Conservation (phyloP, 2,797 vertebrate genomes). For the Sciurus carolinensis region DNA sequence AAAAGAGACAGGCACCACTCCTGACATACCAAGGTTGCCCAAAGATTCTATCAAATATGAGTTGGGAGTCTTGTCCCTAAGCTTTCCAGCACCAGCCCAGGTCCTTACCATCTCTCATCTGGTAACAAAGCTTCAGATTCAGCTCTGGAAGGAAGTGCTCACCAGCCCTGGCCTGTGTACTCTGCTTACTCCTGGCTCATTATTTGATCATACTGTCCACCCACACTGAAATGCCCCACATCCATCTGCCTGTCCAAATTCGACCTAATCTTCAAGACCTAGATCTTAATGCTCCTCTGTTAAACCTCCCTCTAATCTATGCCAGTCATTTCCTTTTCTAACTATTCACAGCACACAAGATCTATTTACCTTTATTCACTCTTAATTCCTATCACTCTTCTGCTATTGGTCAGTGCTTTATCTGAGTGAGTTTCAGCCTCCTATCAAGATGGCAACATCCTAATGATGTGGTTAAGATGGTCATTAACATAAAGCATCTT, state of each 20-base stretch:
- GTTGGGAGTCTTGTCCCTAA: not conserved
- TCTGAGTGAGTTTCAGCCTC: constrained; percentile 10
- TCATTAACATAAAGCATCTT: not conserved
- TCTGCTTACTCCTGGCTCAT: not conserved
- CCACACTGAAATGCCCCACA: not conserved
- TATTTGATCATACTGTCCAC: not conserved
- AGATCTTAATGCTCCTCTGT: not conserved
- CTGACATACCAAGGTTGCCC: not conserved
- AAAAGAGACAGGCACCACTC: not conserved
- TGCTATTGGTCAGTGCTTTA: not conserved
- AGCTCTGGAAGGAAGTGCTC: not conserved
- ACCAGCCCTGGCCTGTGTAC: not conserved
- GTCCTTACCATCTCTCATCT: not conserved
- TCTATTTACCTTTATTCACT: not conserved
- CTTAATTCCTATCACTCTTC: constrained; percentile 1
- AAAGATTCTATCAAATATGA: not conserved
- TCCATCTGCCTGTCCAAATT: not conserved
- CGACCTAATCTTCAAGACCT: constrained; percentile 20
- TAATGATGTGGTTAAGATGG: not conserved
- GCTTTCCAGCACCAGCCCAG: not conserved
- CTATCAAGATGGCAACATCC: not conserved
- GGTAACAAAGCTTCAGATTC: not conserved
- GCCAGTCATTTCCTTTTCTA: not conserved
- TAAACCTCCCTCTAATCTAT: not conserved
- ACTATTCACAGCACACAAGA: not conserved